These are phyloP conservation scores for Perca fluviatilis DNA, from an alignment of 2,113 vertebrate species.

Conservation along the genomic window DNA sequence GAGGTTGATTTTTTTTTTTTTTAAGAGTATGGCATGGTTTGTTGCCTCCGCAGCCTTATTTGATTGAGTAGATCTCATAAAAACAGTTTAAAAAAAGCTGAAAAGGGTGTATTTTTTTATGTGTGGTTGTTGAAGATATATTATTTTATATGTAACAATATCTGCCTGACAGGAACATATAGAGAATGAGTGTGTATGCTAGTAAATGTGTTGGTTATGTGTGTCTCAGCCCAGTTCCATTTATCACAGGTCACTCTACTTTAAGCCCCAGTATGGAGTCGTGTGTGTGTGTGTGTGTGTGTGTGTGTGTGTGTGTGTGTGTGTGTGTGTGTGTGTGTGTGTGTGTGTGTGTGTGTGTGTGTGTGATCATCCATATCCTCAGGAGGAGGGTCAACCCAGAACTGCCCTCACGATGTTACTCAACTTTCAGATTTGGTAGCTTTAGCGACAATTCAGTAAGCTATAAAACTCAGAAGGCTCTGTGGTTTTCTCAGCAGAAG, in stretches of 20 bases:
- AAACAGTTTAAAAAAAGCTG: conserved; percentile 42
- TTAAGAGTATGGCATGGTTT: conserved; percentile 16
- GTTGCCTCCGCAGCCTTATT: conserved; percentile 47
- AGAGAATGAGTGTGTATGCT: conserved; percentile 32
- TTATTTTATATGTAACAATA: conserved; percentile 57
- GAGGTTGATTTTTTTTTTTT: conserved; percentile 31
- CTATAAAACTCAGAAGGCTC: conserved; percentile 42
- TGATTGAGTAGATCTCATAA: conserved; percentile 81
- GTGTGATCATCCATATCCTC: conserved; percentile 61
- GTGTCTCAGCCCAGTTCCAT: conserved; percentile 30
- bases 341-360: conserved; percentile 31
- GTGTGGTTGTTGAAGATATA: conserved; percentile 53
- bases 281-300: conserved; percentile 14
- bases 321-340: conserved; percentile 24
- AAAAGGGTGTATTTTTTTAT: conserved; percentile 43
- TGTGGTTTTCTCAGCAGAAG: conserved; percentile 38
- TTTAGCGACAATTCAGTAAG: conserved; percentile 45
- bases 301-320: conserved; percentile 26
- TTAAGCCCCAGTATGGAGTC: conserved; percentile 23
- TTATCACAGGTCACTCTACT: conserved; percentile 33
- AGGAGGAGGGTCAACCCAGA: conserved; percentile 70
- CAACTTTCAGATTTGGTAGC: conserved; percentile 59
- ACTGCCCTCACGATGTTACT: conserved; percentile 61
- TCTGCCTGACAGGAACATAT: conserved; percentile 75
- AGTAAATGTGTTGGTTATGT: conserved; percentile 7